Evolutionary conservation across 2,113 vertebrate species (phyloP), one percentile per base, ranked within the genome.

Genomic region (Trogon melanurus): DNA sequence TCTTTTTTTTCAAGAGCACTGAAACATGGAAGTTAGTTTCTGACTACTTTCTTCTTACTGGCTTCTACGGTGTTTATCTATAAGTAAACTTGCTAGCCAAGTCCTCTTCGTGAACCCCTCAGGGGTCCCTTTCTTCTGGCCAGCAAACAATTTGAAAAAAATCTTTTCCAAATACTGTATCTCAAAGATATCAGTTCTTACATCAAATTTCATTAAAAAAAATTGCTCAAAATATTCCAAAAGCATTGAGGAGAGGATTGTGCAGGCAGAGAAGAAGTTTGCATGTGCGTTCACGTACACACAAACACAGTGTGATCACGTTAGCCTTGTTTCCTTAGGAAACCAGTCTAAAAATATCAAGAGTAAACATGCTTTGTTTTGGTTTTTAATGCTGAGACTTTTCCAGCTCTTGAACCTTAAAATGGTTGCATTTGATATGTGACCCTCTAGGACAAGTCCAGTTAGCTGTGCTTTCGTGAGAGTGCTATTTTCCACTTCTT

Each of bases 321-420:
- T 80, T 80, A 95, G 51, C 32, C 56, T 84, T 74, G 47, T 80
- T 96, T 95, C 91, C 92, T 94, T 96, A 95, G 94, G 92, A 95
- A 96, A 78, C 32, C 34, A n/a, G 25, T 81, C 85, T 91, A 95
- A 94, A 97, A 97, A 92, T 97, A 92, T 44, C 36, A 38, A 85
- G 14, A 60, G 81, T 73, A 97, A 96, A 97, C 92, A 97, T 21
- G 36, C 58, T 71, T 95, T 86, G 91, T 88, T 95, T 91, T 97
- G 73, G 10, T 92, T 97, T 94, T 56, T 89, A 78, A 57, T 0
- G 16, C 64, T 82, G 79, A 91, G 75, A 88, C 41, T 74, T 83
- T 87, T 95, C 80, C 94, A 87, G 36, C 69, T 91, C 86, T 80
- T 89, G 76, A 95, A 72, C 21, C 30, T 79, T 91, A 80, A 89